Evolutionary conservation across 1,140 invertebrate species (phyloP).

Genomic region (Tyrophagus putrescentiae): DNA sequence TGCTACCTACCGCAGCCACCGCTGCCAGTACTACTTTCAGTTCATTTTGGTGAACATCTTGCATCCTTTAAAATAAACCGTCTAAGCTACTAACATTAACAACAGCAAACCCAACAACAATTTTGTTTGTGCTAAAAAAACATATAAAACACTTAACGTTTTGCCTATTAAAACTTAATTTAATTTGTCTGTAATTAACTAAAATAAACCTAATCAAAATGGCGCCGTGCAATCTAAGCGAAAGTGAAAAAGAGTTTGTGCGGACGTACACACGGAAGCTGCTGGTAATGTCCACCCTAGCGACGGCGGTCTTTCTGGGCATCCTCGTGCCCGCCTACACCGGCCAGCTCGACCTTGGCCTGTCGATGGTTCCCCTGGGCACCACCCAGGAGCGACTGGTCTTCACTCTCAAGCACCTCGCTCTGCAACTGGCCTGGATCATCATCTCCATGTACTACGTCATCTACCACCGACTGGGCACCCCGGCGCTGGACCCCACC

Average conservation of each 20-base stretch:
- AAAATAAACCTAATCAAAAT: too few species aligned
- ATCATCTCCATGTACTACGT: neutral
- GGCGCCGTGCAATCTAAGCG: too few species aligned
- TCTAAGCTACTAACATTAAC: too few species aligned
- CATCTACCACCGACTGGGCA: neutral
- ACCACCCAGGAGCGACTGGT: neutral
- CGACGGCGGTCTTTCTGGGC: neutral
- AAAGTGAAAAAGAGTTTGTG: neutral
- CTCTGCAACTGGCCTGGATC: neutral
- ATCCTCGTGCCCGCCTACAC: neutral
- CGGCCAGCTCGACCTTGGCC: neutral
- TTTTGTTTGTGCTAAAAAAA: too few species aligned
- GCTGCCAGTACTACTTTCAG: too few species aligned
- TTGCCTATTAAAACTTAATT: too few species aligned
- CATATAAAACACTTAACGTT: too few species aligned
- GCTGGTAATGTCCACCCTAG: neutral
- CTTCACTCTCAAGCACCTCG: neutral
- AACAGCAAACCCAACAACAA: too few species aligned
- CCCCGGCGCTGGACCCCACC: conserved; percentile 8
- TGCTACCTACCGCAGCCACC: too few species aligned
- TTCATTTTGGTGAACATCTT: too few species aligned
- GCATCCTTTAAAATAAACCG: too few species aligned
- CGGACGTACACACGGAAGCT: neutral
- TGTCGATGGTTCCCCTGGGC: neutral
- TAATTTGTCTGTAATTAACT: too few species aligned